Base-by-base conservation (phyloP, 2,113 vertebrate species). In the Scalopus aquaticus region DNA sequence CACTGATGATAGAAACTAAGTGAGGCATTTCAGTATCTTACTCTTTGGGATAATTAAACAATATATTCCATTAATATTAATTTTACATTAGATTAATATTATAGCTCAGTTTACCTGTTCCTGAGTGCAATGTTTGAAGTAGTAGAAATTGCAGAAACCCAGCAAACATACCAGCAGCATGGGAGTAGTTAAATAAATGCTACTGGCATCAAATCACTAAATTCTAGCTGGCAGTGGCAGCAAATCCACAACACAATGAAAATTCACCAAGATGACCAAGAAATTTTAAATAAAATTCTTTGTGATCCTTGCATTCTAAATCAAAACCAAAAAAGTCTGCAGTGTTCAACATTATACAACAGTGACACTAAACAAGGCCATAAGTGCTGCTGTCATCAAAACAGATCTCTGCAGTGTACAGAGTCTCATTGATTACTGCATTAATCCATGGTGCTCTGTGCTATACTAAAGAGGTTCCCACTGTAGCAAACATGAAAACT, bases 41-140 rank as follows among this genome's bases (percentile, higher is more conserved):
- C 2, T 8, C 11, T 79, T 87, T 91, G 26, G 56, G 35, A 79
- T 82, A 96, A 89, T 94, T 64, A 95, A 94, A 94, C 26, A 83
- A 65, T 32, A 79, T 46, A 95, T 22, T 77, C 58, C 78, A 92
- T 83, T 88, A 77, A 90, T 77, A 54, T 96, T 83, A 95, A 93
- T 85, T 64, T 86, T 56, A 56, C 81, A 86, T 91, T 96, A 91
- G 28, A 74, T 93, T 76, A 94, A 80, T 54, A 96, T 35, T 37
- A n/a, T 42, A 97, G 19, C 86, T 51, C 96, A 93, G 54, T 98
- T 99, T 98, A 99, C 98, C 98, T 99, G 98, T 97, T 97, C 98
- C 97, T 96, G 97, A 98, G 74, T 97, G 97, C 95, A 98, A 96
- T 0, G 98, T 97, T 90, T 97, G 97, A 88, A 98, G 98, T 70